phyloP scores from a whole-genome alignment of 2,888 invertebrate species.

The Drosophila paracracens region DNA sequence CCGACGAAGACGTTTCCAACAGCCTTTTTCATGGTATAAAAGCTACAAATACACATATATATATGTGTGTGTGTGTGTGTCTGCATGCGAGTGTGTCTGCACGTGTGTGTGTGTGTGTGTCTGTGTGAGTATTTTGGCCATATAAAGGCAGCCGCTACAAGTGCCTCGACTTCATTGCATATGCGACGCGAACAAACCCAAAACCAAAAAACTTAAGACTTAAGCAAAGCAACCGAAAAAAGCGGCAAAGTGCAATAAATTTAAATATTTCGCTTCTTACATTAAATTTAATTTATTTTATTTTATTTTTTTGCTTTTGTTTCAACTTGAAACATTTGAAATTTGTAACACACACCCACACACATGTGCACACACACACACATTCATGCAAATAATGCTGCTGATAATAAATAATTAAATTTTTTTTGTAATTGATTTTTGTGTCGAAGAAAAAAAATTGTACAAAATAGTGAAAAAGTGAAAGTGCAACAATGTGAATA shows the following conservation, averaged over 20 bases:
- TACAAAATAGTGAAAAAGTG: constrained; percentile 72
- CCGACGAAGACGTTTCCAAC: constrained; percentile 20
- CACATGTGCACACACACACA: neutral
- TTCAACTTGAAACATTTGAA: constrained; percentile 3
- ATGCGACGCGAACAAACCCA: constrained; percentile 41
- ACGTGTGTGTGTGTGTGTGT: constrained; percentile 5
- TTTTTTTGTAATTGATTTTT: constrained; percentile 54
- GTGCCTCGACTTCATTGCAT: constrained; percentile 62
- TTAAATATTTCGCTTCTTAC: constrained; percentile 6
- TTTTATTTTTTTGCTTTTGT: constrained; percentile 17
- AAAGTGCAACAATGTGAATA: constrained; percentile 72
- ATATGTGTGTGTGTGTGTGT: constrained; percentile 12
- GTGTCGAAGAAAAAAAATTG: constrained; percentile 33
- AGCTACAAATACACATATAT: neutral
- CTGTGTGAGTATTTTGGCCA: constrained; percentile 35
- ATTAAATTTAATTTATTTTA: neutral
- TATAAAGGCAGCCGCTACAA: constrained; percentile 62
- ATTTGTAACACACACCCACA: constrained; percentile 22
- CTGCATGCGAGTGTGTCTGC: constrained; percentile 10
- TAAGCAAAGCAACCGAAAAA: constrained; percentile 14
- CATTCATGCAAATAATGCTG: constrained; percentile 33
- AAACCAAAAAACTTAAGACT: constrained; percentile 30
- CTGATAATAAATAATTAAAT: constrained; percentile 14
- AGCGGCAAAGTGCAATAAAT: constrained; percentile 30
- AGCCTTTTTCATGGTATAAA: constrained; percentile 41